Percentiles rank a stretch among this genome's conserved stretches.
These are phyloP conservation scores for Eulemur rubriventer DNA, from an alignment of 2,797 vertebrate species.

Conservation along the genomic window DNA sequence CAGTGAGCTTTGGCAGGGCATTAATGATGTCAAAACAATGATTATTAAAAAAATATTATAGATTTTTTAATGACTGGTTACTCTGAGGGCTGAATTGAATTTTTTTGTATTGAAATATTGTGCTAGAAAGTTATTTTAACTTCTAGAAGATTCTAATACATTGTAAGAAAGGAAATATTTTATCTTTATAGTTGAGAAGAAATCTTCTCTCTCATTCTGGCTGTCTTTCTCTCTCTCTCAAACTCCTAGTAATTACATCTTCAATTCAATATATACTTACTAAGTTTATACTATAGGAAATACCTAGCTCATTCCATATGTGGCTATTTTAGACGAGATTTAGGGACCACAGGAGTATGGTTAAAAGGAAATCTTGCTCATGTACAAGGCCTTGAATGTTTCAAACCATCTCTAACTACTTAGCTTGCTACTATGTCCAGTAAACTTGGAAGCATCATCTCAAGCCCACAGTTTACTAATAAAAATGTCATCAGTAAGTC, in stretches of 20 bases:
- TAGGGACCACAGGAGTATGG: not conserved
- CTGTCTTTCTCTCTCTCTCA: too few relatives aligned
- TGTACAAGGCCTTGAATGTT: not conserved
- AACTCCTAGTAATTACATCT: not conserved
- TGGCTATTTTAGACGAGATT: not conserved
- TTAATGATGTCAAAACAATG: not conserved
- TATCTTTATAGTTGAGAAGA: not conserved
- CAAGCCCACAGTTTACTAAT: slow-evolving; percentile 51
- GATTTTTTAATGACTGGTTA: not conserved
- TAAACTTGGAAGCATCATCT: slow-evolving; percentile 35
- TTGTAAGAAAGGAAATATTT: not conserved
- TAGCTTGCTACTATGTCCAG: not conserved
- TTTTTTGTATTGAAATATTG: not conserved
- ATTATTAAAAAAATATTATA: not conserved
- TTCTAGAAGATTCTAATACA: not conserved
- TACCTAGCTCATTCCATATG: not conserved
- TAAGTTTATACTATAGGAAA: not conserved
- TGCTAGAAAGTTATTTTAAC: not conserved
- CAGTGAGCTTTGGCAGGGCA: not conserved
- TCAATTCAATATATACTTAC: not conserved
- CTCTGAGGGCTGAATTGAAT: not conserved
- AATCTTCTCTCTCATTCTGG: not conserved
- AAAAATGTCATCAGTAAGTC: slow-evolving; percentile 76
- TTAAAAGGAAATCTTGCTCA: not conserved
- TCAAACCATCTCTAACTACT: not conserved